Evolutionary conservation across 2,888 invertebrate species (phyloP).

Genomic region (Drosophila flavopinicola): DNA sequence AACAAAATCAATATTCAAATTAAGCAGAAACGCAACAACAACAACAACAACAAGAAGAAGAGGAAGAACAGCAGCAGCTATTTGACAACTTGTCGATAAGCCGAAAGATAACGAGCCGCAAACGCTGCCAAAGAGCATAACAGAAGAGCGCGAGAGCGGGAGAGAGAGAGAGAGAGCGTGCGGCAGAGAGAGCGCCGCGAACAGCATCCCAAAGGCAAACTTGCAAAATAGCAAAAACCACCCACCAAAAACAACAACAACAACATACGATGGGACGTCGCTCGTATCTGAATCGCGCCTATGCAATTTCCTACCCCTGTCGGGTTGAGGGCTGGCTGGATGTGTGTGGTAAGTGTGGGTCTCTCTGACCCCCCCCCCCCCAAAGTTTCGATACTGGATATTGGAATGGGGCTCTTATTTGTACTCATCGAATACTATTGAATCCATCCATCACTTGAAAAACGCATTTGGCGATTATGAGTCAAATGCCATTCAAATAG

Average conservation of each 20-base stretch:
- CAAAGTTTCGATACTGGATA: background rate
- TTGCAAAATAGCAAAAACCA: slow-evolving; percentile 17
- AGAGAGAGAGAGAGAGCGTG: slow-evolving; percentile 7
- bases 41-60: slow-evolving; percentile 27
- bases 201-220: slow-evolving; percentile 52
- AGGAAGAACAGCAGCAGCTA: slow-evolving; percentile 41
- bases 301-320: slow-evolving; percentile 84
- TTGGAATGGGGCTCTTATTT: background rate
- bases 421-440: background rate
- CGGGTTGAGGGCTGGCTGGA: slow-evolving; percentile 85
- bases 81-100: slow-evolving; percentile 63
- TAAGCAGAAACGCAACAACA: slow-evolving; percentile 48
- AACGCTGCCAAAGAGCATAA: slow-evolving; percentile 18
- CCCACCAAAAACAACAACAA: slow-evolving; percentile 27
- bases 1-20: slow-evolving; percentile 76
- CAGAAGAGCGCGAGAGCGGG: slow-evolving; percentile 20
- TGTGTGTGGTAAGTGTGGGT: slow-evolving; percentile 83
- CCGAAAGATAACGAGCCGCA: slow-evolving; percentile 53
- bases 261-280: slow-evolving; percentile 82
- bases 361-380: background rate
- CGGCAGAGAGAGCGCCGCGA: slow-evolving; percentile 8
- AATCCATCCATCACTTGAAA: background rate
- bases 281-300: slow-evolving; percentile 81
- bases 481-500: background rate
- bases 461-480: background rate